Percentiles rank a stretch among this genome's conserved stretches.
These are phyloP conservation scores for Calypte anna DNA, from an alignment of 2,113 vertebrate species.

Conservation along the genomic window DNA sequence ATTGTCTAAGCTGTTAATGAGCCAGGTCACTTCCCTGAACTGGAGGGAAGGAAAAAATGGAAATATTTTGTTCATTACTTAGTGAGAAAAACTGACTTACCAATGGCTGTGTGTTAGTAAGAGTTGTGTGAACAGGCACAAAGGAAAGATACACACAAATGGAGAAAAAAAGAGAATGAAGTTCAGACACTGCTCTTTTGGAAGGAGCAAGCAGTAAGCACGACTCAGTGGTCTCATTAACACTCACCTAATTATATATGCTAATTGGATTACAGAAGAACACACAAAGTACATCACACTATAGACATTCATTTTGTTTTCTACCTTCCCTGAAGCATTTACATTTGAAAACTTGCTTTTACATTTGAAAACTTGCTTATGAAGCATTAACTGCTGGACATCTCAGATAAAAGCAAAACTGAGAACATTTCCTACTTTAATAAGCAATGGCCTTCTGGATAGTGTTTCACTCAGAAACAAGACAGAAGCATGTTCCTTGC, in stretches of 20 bases:
- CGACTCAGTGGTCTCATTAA: not conserved
- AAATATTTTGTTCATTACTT: not conserved
- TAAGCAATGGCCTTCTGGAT: not conserved
- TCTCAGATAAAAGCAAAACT: not conserved
- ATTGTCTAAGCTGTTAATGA: not conserved
- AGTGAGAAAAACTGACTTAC: not conserved
- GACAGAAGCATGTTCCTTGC: not conserved
- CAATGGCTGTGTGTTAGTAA: not conserved
- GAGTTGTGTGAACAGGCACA: not conserved
- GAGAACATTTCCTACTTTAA: not conserved
- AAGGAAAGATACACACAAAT: not conserved
- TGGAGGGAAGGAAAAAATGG: not conserved
- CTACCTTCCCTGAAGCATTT: not conserved
- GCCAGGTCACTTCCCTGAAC: not conserved
- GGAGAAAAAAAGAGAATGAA: not conserved
- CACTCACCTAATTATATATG: not conserved
- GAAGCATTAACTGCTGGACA: not conserved
- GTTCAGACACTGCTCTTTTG: not conserved
- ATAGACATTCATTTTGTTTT: not conserved
- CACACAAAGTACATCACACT: not conserved
- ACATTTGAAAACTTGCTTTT: not conserved
- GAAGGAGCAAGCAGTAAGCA: not conserved
- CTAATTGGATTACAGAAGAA: not conserved
- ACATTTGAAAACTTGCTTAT: not conserved
- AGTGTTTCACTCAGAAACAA: not conserved